phyloP scores from a whole-genome alignment of 2,113 vertebrate species.

The Alexandromys fortis region DNA sequence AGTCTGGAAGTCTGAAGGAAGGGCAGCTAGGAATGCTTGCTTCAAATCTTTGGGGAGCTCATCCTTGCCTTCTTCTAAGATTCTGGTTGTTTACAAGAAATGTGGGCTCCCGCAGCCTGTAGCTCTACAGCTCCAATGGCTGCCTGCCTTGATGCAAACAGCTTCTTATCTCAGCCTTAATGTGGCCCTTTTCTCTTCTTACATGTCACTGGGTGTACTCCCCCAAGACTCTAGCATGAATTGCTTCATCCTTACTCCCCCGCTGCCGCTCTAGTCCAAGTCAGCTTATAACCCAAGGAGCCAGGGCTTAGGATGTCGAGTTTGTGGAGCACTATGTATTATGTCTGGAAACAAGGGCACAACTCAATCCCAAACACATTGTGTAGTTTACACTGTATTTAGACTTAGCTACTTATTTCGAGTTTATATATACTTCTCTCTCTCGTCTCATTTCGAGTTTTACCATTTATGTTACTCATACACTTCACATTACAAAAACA shows the following conservation, averaged over 20 bases:
- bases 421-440: background rate
- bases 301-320: background rate
- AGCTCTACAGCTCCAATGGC: background rate
- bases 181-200: background rate
- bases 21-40: background rate
- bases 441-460: background rate
- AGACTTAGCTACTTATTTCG: background rate
- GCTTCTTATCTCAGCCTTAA: background rate
- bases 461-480: conserved; percentile 1
- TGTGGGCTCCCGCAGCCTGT: background rate
- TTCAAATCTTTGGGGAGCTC: background rate
- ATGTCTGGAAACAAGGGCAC: background rate
- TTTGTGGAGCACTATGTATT: background rate
- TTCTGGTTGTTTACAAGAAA: background rate
- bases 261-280: background rate
- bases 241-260: background rate
- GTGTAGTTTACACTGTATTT: background rate
- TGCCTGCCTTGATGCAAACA: background rate
- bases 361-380: background rate
- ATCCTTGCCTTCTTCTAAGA: background rate
- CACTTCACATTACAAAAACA: background rate
- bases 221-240: background rate
- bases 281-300: background rate
- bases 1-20: background rate
- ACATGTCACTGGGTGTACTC: background rate